Base-by-base conservation (phyloP, 2,797 vertebrate genomes). In the Semotilus atromaculatus region DNA sequence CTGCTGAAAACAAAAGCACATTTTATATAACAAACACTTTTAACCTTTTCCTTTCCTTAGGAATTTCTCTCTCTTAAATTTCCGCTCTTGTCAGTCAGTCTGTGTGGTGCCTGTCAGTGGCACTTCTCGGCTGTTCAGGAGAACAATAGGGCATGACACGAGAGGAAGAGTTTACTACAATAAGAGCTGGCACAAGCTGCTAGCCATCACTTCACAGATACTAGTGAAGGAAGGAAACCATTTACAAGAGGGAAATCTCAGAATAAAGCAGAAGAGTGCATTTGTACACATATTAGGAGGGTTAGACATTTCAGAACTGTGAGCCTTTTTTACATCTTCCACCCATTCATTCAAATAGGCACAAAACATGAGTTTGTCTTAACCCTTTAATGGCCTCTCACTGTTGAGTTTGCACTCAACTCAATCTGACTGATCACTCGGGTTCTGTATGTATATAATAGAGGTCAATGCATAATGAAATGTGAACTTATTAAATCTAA, bases 151-250 rank as follows among this genome's bases (percentile, higher is more conserved):
- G 0, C 51, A 74, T 80, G 51, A 70, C 72, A 83, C 43, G 58
- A 58, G 51, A 80, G 76, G 75, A 87, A 85, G 76, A 64, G 83
- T 64, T 29, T 48, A 18, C 26, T 14, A 83, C 21, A 72, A 77
- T 66, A 81, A 53, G 38, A 72, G 66, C 83, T 88, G 88, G 87
- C 81, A 86, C 45, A 87, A 67, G 64, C 66, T 85, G 62, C 66
- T 62, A 73, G 72, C 73, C 71, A 67, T 26, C 81, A 29, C 45
- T 80, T 64, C 26, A 83, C 79, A 82, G n/a, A 88, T 67, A 66
- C 75, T 60, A 66, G 66, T 55, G 45, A n/a, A 82, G 87, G 86
- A 88, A 88, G 89, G 87, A 88, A 88, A 72, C 62, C 48, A 66
- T 64, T 64, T 60, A 14, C 70, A 85, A 85, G 78, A 68, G 72